Percentiles rank a stretch among this genome's conserved stretches.
phyloP scores from a whole-genome alignment of 1,140 invertebrate genomes.

The Amyelois transitella region DNA sequence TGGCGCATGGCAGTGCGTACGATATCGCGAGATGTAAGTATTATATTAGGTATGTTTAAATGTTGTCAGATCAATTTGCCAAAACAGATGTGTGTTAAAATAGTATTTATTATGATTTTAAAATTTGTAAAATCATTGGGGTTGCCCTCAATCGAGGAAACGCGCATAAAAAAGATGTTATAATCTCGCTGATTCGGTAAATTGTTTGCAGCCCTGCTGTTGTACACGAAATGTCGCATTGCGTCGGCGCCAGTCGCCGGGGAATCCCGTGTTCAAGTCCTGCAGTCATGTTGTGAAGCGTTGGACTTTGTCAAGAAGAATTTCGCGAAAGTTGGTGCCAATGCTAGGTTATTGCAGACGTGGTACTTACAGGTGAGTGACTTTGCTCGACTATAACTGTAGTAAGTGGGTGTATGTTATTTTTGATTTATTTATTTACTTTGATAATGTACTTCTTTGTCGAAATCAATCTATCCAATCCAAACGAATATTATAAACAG shows the following conservation, averaged over 20 bases:
- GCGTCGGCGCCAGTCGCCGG: slow-evolving; percentile 75
- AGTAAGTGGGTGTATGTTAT: background rate
- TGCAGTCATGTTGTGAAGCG: slow-evolving; percentile 79
- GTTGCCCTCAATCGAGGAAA: too few relatives aligned
- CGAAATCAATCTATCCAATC: too few relatives aligned
- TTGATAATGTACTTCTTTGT: too few relatives aligned
- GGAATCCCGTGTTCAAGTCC: slow-evolving; percentile 70
- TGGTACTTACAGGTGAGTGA: slow-evolving; percentile 79
- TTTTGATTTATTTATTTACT: too few relatives aligned
- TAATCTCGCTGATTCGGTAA: too few relatives aligned
- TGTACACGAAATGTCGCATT: slow-evolving; percentile 81
- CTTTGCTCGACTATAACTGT: background rate
- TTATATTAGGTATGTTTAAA: too few relatives aligned
- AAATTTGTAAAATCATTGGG: background rate
- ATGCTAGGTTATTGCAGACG: slow-evolving; percentile 81
- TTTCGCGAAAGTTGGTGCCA: slow-evolving; percentile 84
- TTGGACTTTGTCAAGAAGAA: slow-evolving; percentile 79
- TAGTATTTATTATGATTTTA: slow-evolving; percentile 1
- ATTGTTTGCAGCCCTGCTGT: slow-evolving; percentile 64
- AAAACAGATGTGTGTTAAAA: background rate
- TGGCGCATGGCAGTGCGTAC: slow-evolving; percentile 87
- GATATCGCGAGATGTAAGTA: slow-evolving; percentile 80
- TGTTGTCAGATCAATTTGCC: background rate
- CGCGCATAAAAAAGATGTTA: too few relatives aligned
- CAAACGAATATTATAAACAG: too few relatives aligned